Conservation (phyloP, 2,797 vertebrate genomes). For the Myotis pilosus region DNA sequence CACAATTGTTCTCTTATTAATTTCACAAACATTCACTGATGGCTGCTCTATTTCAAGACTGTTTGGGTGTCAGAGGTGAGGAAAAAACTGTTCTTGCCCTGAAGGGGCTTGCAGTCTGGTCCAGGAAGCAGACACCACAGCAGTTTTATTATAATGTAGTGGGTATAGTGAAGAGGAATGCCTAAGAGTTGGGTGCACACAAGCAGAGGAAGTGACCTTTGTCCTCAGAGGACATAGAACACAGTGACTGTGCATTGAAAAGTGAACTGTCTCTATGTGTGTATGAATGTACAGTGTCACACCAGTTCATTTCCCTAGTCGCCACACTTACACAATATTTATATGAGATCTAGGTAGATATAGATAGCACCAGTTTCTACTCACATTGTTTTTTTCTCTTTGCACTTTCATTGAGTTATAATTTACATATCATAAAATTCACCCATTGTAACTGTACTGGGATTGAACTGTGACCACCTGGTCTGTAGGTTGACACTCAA, state of each 20-base stretch:
- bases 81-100: neutral
- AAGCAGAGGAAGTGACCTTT: slow-evolving; percentile 4
- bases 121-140: neutral
- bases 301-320: neutral
- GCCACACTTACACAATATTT: neutral
- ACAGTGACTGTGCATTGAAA: neutral
- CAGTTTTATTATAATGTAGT: neutral
- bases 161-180: neutral
- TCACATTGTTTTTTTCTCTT: neutral
- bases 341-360: neutral
- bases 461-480: no score
- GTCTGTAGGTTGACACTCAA: no score
- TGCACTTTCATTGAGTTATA: neutral
- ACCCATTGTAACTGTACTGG: neutral
- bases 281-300: neutral
- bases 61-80: neutral
- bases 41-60: neutral
- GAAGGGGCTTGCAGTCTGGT: neutral
- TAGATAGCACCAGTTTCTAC: neutral
- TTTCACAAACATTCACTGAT: neutral
- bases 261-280: neutral
- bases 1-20: slow-evolving; percentile 2
- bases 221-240: neutral
- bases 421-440: slow-evolving; percentile 24
- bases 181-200: neutral